These are phyloP conservation scores for Cynodonichthys magdalenae DNA, from an alignment of 2,797 vertebrate genomes.

Conservation along the genomic window DNA sequence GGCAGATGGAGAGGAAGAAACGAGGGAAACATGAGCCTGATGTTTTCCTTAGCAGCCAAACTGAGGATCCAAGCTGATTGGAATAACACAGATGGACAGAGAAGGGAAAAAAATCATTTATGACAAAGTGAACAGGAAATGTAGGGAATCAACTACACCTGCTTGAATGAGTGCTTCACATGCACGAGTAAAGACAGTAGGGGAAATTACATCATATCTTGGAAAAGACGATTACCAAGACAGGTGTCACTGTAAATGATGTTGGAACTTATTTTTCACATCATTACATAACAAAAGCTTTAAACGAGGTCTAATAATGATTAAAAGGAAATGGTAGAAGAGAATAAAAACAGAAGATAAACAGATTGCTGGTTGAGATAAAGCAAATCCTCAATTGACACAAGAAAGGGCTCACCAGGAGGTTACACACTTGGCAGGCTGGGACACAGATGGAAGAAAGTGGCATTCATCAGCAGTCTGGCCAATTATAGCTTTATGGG, in stretches of 20 bases:
- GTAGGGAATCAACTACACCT: slow-evolving; percentile 52
- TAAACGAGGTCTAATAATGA: background rate
- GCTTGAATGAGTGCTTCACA: slow-evolving; percentile 24
- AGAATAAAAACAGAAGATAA: slow-evolving; percentile 22
- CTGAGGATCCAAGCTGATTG: slow-evolving; percentile 35
- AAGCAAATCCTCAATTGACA: slow-evolving; percentile 26
- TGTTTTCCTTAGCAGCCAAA: slow-evolving; percentile 59
- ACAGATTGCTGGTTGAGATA: slow-evolving; percentile 14
- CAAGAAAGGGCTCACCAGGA: slow-evolving; percentile 14
- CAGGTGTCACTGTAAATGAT: slow-evolving; percentile 43
- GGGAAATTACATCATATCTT: slow-evolving; percentile 63
- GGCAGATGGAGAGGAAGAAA: background rate
- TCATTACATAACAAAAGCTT: slow-evolving; percentile 16
- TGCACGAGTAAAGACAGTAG: slow-evolving; percentile 22
- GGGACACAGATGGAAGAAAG: slow-evolving; percentile 32
- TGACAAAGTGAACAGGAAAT: slow-evolving; percentile 41
- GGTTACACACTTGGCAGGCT: slow-evolving; percentile 37
- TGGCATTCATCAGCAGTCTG: slow-evolving; percentile 64
- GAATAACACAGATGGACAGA: slow-evolving; percentile 34
- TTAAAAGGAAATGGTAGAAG: slow-evolving; percentile 13
- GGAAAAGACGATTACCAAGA: slow-evolving; percentile 27
- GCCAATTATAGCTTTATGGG: slow-evolving; percentile 55
- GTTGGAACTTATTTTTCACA: slow-evolving; percentile 28
- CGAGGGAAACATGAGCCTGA: slow-evolving; percentile 14
- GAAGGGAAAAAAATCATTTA: slow-evolving; percentile 24